Evolutionary conservation across 2,888 invertebrate genomes (phyloP).

Genomic region (Unio pictorum): DNA sequence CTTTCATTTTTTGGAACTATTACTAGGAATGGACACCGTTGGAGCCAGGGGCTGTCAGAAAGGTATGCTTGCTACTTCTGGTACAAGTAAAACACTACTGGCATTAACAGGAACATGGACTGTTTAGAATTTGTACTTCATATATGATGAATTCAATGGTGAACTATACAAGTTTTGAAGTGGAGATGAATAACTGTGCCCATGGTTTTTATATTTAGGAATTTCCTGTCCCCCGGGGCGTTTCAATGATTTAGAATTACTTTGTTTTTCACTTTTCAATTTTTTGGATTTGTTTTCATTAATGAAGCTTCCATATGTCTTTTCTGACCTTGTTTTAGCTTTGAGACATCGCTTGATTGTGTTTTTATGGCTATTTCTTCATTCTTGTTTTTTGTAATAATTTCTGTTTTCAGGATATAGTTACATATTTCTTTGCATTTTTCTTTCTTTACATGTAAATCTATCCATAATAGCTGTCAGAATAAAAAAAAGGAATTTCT

Average conservation of each 20-base stretch:
- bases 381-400: not conserved
- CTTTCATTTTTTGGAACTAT: no score
- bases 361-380: not conserved
- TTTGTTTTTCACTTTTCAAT: not conserved
- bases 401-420: no score
- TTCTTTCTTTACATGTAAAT: slow-evolving; percentile 17
- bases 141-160: no score
- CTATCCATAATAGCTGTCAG: not conserved
- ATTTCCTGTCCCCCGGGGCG: slow-evolving; percentile 9
- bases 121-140: no score
- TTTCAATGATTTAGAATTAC: not conserved
- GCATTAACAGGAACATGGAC: no score
- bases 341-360: not conserved
- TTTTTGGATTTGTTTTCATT: not conserved
- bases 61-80: no score
- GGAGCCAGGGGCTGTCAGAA: no score
- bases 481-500: no score
- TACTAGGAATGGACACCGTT: no score
- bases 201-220: slow-evolving; percentile 17
- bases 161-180: no score
- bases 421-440: slow-evolving; percentile 4
- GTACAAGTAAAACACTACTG: slow-evolving; percentile 2
- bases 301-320: not conserved
- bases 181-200: no score
- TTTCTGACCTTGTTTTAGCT: not conserved